phyloP scores from a whole-genome alignment of 2,888 invertebrate genomes.

The Hermaeophaga mercurialis region DNA sequence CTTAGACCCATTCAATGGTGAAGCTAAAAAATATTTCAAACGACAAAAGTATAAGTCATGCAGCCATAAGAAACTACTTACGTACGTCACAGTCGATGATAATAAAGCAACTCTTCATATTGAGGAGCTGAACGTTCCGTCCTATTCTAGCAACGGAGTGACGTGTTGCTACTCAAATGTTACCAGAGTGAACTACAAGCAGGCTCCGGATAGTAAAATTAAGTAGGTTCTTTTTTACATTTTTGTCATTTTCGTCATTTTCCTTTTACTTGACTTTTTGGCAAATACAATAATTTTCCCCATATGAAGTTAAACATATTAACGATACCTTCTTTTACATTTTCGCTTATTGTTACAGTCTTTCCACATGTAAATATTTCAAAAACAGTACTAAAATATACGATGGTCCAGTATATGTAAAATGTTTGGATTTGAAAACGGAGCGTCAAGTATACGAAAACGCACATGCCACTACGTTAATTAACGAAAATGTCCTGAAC shows the following conservation, averaged over 20 bases:
- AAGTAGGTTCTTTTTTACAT: too few species aligned
- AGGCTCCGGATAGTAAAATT: constrained; percentile 45
- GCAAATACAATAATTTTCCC: too few species aligned
- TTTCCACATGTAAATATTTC: constrained; percentile 60
- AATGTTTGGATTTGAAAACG: constrained; percentile 54
- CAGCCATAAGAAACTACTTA: constrained; percentile 53
- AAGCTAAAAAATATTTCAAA: constrained; percentile 61
- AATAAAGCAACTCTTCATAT: constrained; percentile 50
- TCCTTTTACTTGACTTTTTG: too few species aligned
- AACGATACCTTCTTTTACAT: constrained; percentile 6
- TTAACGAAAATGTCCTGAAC: constrained; percentile 51
- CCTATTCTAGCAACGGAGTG: constrained; percentile 46
- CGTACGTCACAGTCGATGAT: constrained; percentile 48
- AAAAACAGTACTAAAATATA: constrained; percentile 51
- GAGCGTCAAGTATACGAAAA: constrained; percentile 58
- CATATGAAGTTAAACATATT: too few species aligned
- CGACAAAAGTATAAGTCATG: constrained; percentile 63
- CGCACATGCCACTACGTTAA: constrained; percentile 59
- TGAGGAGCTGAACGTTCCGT: constrained; percentile 45
- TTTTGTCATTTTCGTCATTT: too few species aligned
- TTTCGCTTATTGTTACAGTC: constrained; percentile 47
- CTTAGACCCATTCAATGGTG: constrained; percentile 63
- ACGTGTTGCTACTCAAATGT: constrained; percentile 50
- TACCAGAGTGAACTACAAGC: constrained; percentile 36
- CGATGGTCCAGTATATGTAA: constrained; percentile 61